Conservation (phyloP, 2,797 vertebrate species). For the Urocyon cinereoargenteus region DNA sequence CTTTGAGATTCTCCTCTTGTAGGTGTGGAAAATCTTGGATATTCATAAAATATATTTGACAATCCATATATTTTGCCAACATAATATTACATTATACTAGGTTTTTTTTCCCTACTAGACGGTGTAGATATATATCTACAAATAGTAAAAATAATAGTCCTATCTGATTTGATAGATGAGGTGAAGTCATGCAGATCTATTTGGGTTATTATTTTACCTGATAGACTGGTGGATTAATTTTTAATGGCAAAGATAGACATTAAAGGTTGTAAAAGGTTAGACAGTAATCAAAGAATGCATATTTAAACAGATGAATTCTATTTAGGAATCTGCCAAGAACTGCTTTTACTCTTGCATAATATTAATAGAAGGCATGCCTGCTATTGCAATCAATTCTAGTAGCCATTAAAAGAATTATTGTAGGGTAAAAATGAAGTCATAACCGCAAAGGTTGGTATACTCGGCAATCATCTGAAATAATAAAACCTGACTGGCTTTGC, state of each 20-base stretch:
- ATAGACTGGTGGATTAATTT: slow-evolving; percentile 85
- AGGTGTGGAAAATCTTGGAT: neutral
- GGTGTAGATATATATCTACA: slow-evolving; percentile 23
- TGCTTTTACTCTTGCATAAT: slow-evolving; percentile 79
- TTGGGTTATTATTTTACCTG: slow-evolving; percentile 84
- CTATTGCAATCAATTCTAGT: slow-evolving; percentile 85
- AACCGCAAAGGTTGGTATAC: slow-evolving; percentile 79
- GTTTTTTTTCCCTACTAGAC: neutral
- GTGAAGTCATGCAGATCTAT: slow-evolving; percentile 82
- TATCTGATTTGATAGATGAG: slow-evolving; percentile 81
- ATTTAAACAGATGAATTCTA: slow-evolving; percentile 86
- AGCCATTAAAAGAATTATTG: slow-evolving; percentile 84
- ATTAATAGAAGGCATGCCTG: slow-evolving; percentile 74
- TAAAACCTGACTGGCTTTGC: slow-evolving; percentile 69
- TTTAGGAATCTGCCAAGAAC: slow-evolving; percentile 82
- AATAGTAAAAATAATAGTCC: slow-evolving; percentile 60
- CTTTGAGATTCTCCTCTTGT: neutral
- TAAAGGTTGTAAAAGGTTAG: slow-evolving; percentile 88
- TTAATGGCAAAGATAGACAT: slow-evolving; percentile 86
- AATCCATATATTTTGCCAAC: neutral
- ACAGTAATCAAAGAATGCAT: slow-evolving; percentile 88
- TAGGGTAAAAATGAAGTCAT: slow-evolving; percentile 78
- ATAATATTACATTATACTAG: neutral
- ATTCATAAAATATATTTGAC: neutral
- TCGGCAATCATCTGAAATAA: slow-evolving; percentile 73